Base-by-base conservation (phyloP, 2,797 vertebrate genomes). In the Melanotaenia nigrans region DNA sequence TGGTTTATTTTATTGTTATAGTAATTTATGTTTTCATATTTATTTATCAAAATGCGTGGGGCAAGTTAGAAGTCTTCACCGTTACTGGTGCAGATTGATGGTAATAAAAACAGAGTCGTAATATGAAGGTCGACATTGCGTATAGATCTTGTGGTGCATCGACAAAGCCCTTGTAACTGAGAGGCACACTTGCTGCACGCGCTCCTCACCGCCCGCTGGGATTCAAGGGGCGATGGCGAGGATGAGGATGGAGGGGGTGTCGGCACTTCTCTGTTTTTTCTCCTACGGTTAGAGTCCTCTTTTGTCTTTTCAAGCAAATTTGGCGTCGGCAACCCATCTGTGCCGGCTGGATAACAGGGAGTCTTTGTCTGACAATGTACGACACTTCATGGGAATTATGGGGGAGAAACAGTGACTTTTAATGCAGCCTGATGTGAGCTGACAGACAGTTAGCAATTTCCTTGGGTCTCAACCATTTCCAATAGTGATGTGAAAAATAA, bases 311-410 rank as follows among this genome's bases (percentile, higher is more conserved):
- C 70, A 81, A 85, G 75, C 87, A 87, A 85, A 90, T 92, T 93
- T 80, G 80, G 95, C 94, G 92, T 95, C 88, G 77, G 91, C 90
- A 73, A 81, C 89, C 94, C 95, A 95, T 95, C 94, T 95, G 94
- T 89, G 92, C 89, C 53, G 61, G 69, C 70, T 77, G 77, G 85
- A 92, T 86, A 86, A 92, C 90, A 92, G 83, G 56, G 68, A 77
- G 58, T 77, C 83, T 92, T 94, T 94, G 93, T 95, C 81, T 87
- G 83, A 65, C 53, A 77, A 77, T 82, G 75, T 87, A 86, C 54
- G 59, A 74, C 64, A 91, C 85, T 90, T 91, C 82, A 90, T 87
- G 90, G 78, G 88, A 90, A 90, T 88, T 85, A 90, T 47, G 42
- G 32, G 13, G 5, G 9, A 25, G 32, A 68, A 35, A 40, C 59